A percentile compares a stretch with the other conserved stretches of the same genome.
Evolutionary conservation across 1,140 invertebrate genomes (phyloP).

Genomic region (Thaumatotibia leucotreta): DNA sequence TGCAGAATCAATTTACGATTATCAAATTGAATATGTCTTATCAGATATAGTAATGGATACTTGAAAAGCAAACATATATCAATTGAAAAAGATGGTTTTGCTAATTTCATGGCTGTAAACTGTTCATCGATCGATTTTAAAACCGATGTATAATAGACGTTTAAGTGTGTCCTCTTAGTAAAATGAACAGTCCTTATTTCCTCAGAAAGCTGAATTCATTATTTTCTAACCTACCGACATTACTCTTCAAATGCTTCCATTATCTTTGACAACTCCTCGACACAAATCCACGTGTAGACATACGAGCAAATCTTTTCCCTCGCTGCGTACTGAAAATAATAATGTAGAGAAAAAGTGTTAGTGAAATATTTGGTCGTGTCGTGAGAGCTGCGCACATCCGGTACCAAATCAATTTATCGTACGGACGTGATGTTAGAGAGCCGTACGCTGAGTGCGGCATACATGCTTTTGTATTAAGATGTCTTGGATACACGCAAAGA

Average conservation of each 20-base stretch:
- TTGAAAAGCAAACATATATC: too few relatives aligned
- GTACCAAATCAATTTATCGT: conserved; percentile 61
- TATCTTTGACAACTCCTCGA: conserved; percentile 5
- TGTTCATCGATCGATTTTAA: too few relatives aligned
- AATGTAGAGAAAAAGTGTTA: conserved; percentile 34
- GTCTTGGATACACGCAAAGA: not conserved
- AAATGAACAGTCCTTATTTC: too few relatives aligned
- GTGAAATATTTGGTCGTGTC: conserved; percentile 44
- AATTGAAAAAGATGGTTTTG: too few relatives aligned
- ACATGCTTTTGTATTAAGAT: conserved; percentile 1
- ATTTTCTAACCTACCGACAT: not conserved
- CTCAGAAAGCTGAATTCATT: too few relatives aligned
- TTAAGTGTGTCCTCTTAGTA: too few relatives aligned
- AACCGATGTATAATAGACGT: too few relatives aligned
- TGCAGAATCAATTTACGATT: too few relatives aligned
- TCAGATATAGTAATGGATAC: too few relatives aligned
- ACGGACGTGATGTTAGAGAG: conserved; percentile 41
- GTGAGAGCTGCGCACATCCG: conserved; percentile 44
- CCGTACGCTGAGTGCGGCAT: conserved; percentile 13
- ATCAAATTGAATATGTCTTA: too few relatives aligned
- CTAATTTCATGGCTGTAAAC: too few relatives aligned
- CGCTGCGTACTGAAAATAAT: conserved; percentile 35
- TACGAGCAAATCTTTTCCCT: not conserved
- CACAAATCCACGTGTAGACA: not conserved
- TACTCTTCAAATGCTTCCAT: not conserved